phyloP scores from a whole-genome alignment of 30 jellyfish, hydroid and myxozoan species.

The Catostylus mosaicus region DNA sequence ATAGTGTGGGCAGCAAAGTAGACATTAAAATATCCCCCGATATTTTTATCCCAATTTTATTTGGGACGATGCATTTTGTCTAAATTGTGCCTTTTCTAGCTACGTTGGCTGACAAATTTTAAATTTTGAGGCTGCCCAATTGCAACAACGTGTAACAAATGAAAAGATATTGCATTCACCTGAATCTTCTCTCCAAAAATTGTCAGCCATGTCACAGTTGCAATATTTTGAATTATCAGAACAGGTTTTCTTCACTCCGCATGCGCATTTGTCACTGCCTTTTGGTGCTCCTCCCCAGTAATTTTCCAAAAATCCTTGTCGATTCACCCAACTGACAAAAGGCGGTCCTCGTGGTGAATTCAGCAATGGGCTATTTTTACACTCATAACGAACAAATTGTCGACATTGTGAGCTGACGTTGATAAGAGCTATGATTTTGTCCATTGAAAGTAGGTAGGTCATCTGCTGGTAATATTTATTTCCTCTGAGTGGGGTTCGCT shows the following conservation, averaged over 20 bases:
- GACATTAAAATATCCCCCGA: too few species aligned
- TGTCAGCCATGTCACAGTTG: slow-evolving; percentile 93
- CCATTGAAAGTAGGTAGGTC: slow-evolving; percentile 55
- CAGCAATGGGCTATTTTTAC: slow-evolving; percentile 80
- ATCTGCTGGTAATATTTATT: slow-evolving; percentile 69
- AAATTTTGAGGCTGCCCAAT: too few species aligned
- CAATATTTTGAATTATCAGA: slow-evolving; percentile 79
- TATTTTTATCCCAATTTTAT: too few species aligned
- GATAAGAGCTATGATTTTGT: slow-evolving; percentile 52
- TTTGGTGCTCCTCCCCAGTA: slow-evolving; percentile 99
- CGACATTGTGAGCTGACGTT: slow-evolving; percentile 68
- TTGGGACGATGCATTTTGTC: too few species aligned
- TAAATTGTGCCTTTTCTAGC: too few species aligned
- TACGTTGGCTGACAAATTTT: too few species aligned
- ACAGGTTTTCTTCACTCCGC: slow-evolving; percentile 86
- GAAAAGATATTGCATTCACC: slow-evolving; percentile 52
- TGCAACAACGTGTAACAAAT: too few species aligned
- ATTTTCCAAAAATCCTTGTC: slow-evolving; percentile 76
- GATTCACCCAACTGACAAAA: slow-evolving; percentile 84
- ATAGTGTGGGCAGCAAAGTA: too few species aligned
- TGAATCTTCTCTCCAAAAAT: slow-evolving; percentile 88
- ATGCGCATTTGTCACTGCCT: slow-evolving; percentile 94
- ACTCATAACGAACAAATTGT: slow-evolving; percentile 77
- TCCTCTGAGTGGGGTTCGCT: slow-evolving; percentile 14
- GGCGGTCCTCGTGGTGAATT: slow-evolving; percentile 99